phyloP scores from a whole-genome alignment of 2,797 vertebrate genomes.

The Syngnathus acus region DNA sequence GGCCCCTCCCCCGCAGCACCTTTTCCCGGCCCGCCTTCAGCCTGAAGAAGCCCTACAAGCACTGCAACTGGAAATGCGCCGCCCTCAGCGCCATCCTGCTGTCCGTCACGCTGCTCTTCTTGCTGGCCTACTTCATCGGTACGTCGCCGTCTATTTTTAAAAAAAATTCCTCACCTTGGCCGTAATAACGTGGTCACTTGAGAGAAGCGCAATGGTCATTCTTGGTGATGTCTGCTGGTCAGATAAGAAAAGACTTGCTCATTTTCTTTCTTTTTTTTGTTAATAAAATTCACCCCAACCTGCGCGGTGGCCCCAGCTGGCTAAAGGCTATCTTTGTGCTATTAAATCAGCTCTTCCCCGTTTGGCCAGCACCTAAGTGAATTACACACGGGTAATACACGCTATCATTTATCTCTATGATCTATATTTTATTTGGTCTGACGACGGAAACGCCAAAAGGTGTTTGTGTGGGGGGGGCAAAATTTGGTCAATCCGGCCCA shows the following conservation, averaged over 20 bases:
- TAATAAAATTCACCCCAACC: not conserved
- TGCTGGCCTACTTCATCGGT: conserved; percentile 97
- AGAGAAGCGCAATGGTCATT: conserved; percentile 29
- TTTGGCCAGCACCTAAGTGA: conserved; percentile 2
- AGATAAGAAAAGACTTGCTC: conserved; percentile 37
- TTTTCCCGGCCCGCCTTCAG: conserved; percentile 94
- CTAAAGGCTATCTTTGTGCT: not conserved
- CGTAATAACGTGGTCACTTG: conserved; percentile 55
- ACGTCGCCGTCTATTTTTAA: conserved; percentile 40
- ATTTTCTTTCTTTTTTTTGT: not conserved
- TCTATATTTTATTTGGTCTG: not conserved
- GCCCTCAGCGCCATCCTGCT: conserved; percentile 94
- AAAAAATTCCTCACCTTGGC: conserved; percentile 33
- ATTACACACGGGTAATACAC: not conserved
- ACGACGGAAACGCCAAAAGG: not conserved
- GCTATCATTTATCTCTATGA: not conserved
- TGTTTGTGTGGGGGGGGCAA: not conserved
- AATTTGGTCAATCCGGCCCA: no score
- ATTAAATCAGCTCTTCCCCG: not conserved
- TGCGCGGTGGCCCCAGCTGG: not conserved
- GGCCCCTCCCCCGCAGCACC: conserved; percentile 91
- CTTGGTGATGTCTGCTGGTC: conserved; percentile 42
- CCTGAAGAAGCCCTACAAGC: conserved; percentile 96
- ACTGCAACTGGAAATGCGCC: conserved; percentile 98
- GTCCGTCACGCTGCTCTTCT: conserved; percentile 86